Conservation (phyloP, 2,797 vertebrate genomes). For the Gymnothorax javanicus region DNA sequence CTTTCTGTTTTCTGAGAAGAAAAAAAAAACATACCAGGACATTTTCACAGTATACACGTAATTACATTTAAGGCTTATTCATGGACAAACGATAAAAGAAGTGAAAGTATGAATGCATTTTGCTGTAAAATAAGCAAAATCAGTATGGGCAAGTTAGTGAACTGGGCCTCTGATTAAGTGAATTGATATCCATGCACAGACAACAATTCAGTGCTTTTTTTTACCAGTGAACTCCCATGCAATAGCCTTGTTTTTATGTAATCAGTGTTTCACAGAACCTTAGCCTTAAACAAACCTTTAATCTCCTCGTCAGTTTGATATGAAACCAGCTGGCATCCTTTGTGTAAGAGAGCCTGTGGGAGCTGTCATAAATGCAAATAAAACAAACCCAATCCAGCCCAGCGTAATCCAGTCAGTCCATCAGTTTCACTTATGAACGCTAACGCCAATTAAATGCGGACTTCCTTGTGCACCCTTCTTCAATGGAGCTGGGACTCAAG, state of each 20-base stretch:
- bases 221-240: not conserved
- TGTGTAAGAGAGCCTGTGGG: not conserved
- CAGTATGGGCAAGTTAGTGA: not conserved
- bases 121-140: not conserved
- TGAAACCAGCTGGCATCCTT: not conserved
- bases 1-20: not conserved
- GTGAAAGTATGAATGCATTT: not conserved
- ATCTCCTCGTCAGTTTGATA: not conserved
- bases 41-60: not conserved
- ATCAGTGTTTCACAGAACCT: not conserved
- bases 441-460: not conserved
- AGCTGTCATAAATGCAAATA: not conserved
- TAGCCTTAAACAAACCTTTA: not conserved
- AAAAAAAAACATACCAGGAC: not conserved
- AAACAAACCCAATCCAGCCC: not conserved
- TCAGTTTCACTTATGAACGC: not conserved
- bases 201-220: not conserved
- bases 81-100: not conserved
- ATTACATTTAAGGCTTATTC: not conserved
- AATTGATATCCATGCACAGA: not conserved
- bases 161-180: not conserved
- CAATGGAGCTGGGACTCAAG: not conserved
- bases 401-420: not conserved
- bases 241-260: not conserved
- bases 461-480: not conserved